Evolutionary conservation across 92 coral and sea anemone species (phyloP), one percentile per base, ranked within the genome.

Genomic region (Palythoa grandis): DNA sequence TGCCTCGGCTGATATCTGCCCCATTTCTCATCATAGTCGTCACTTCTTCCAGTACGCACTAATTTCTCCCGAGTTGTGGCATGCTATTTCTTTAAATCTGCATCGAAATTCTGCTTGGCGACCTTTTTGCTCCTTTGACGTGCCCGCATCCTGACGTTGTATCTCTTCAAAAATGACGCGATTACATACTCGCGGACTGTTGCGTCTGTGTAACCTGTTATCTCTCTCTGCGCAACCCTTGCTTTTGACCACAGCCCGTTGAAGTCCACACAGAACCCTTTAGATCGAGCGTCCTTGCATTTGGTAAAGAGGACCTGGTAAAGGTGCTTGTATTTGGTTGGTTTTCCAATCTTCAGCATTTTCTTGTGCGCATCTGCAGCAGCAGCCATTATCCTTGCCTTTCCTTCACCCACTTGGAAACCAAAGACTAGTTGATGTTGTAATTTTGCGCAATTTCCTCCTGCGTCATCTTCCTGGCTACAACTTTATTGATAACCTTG

Each of bases 211-310:
- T n/a, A n/a, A n/a, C n/a, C n/a, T n/a, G n/a, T n/a, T n/a, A 77
- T 52, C 71, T 77, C 89, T 47, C 83, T 67, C 39, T 78, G 63
- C 1, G 85, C 68, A 23, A 77, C 78, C 43, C 89, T 86, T 24
- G 86, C 86, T 19, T 86, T 77, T 13, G 77, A 86, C 89, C 89
- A 78, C 38, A 87, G 20, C 89, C 89, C 77, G 67, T 76, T 77
- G 2, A 86, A 86, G 76, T 86, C 52, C 11, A 54, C 53, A 29
- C 56, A 73, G 77, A 39, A 73, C 2, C 82, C 88, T 74, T 84
- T 84, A 37, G 82, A 63, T 74, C 82, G 23, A 0, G 82, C 88
- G 20, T 75, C 82, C 23, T 85, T 85, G 23, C 74, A 85, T 48
- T 74, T 85, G 7, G 82, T 85, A 43, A 74, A 74, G n/a, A 74